These are phyloP conservation scores for Sylvilagus floridanus DNA, from an alignment of 2,797 vertebrate species.

Conservation along the genomic window DNA sequence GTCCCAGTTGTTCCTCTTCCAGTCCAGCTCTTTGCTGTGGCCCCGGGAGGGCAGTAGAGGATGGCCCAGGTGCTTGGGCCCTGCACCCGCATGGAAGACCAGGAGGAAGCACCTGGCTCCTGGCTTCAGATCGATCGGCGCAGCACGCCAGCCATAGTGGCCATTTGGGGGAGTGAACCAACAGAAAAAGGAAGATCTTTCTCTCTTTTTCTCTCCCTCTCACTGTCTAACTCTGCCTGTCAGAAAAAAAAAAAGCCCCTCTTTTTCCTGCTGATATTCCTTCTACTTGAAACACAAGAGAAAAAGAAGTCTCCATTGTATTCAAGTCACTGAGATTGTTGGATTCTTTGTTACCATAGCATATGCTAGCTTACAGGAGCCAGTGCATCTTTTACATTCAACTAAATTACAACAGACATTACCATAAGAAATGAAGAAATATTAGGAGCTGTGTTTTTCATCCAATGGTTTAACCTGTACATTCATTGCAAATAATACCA, in stretches of 20 bases:
- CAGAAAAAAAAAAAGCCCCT: neutral
- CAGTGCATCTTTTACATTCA: neutral
- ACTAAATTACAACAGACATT: neutral
- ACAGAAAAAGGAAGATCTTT: too few relatives aligned
- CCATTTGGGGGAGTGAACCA: too few relatives aligned
- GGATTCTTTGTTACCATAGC: neutral
- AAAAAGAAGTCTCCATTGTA: neutral
- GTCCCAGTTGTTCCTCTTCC: too few relatives aligned
- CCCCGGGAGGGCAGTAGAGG: too few relatives aligned
- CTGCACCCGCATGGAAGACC: too few relatives aligned
- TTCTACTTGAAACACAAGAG: neutral
- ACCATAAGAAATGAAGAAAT: neutral
- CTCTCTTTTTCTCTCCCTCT: too few relatives aligned
- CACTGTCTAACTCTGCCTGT: too few relatives aligned
- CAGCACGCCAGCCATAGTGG: fast-evolving
- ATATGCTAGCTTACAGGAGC: neutral
- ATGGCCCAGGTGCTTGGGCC: too few relatives aligned
- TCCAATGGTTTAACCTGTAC: neutral
- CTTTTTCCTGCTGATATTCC: too few relatives aligned
- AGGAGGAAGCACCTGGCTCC: too few relatives aligned
- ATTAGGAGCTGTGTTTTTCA: neutral
- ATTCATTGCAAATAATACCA: neutral
- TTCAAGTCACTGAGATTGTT: neutral
- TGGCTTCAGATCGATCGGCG: too few relatives aligned
- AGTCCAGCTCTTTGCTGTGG: too few relatives aligned